Conservation (phyloP, 2,797 vertebrate genomes). For the Arnoldichthys spilopterus region DNA sequence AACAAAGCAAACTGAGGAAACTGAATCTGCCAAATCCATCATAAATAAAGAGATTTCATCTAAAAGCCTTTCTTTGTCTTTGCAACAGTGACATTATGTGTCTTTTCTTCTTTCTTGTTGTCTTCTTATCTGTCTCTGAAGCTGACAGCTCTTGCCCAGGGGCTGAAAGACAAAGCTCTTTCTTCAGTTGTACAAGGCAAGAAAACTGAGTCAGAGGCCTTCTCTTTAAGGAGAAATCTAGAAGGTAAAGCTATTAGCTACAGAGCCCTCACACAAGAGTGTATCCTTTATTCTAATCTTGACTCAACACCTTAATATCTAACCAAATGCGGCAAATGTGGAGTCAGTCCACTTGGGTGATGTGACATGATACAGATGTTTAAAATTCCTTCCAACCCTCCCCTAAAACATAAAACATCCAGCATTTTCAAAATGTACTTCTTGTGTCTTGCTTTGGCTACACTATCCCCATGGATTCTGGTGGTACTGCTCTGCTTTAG, state of each 20-base stretch:
- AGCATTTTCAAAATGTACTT: too few species aligned
- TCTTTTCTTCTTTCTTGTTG: slow-evolving; percentile 8
- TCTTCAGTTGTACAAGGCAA: slow-evolving; percentile 78
- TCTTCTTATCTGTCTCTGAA: slow-evolving; percentile 62
- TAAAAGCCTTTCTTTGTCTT: background rate
- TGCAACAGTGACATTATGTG: slow-evolving; percentile 33
- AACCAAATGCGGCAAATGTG: too few species aligned
- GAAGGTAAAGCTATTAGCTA: slow-evolving; percentile 73
- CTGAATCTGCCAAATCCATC: background rate
- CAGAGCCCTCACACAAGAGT: background rate
- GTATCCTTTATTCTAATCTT: background rate
- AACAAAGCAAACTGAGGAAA: background rate
- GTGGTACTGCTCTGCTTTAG: too few species aligned
- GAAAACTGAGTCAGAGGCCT: slow-evolving; percentile 71
- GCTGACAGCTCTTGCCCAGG: slow-evolving; percentile 71
- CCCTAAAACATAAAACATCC: too few species aligned
- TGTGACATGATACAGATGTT: too few species aligned
- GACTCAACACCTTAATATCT: too few species aligned
- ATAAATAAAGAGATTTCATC: background rate
- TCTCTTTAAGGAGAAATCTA: slow-evolving; percentile 76
- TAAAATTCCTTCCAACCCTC: too few species aligned
- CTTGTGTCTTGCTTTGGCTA: too few species aligned
- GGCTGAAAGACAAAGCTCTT: slow-evolving; percentile 71
- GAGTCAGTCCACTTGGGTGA: too few species aligned
- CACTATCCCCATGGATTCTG: too few species aligned